phyloP scores from a whole-genome alignment of 1,140 invertebrate genomes.

The Calephelis virginiensis region DNA sequence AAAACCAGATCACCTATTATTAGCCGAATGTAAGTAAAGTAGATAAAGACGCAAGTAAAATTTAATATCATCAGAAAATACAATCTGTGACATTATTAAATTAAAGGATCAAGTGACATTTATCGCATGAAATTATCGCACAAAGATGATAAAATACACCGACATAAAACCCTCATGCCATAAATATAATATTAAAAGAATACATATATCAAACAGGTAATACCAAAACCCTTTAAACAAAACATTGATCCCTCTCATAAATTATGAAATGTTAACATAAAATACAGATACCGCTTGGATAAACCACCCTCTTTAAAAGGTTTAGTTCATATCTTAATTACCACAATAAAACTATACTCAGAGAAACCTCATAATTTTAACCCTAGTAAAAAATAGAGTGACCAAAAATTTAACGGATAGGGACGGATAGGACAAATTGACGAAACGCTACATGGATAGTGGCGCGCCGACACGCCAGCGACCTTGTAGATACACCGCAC shows the following conservation, averaged over 20 bases:
- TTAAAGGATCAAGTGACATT: no score
- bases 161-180: no score
- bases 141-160: no score
- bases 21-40: no score
- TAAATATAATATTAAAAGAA: no score
- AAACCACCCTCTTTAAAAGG: constrained; percentile 51
- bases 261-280: constrained; percentile 23
- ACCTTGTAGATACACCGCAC: constrained; percentile 10
- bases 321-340: constrained; percentile 69
- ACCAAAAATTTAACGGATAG: constrained; percentile 55
- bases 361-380: constrained; percentile 64
- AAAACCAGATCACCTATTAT: no score
- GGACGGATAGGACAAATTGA: constrained; percentile 60
- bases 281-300: constrained; percentile 35
- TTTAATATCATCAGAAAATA: background rate
- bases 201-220: no score
- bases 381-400: constrained; percentile 54
- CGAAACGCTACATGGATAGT: constrained; percentile 50
- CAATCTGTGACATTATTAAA: no score
- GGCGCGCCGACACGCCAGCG: constrained; percentile 36
- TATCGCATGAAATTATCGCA: no score
- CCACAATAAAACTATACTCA: constrained; percentile 65
- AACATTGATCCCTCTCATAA: constrained; percentile 19
- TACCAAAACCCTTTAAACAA: constrained; percentile 9
- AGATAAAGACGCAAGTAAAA: background rate